These are phyloP conservation scores for Phylloscopus whistleri DNA, from an alignment of 2,113 vertebrate species.

Conservation along the genomic window DNA sequence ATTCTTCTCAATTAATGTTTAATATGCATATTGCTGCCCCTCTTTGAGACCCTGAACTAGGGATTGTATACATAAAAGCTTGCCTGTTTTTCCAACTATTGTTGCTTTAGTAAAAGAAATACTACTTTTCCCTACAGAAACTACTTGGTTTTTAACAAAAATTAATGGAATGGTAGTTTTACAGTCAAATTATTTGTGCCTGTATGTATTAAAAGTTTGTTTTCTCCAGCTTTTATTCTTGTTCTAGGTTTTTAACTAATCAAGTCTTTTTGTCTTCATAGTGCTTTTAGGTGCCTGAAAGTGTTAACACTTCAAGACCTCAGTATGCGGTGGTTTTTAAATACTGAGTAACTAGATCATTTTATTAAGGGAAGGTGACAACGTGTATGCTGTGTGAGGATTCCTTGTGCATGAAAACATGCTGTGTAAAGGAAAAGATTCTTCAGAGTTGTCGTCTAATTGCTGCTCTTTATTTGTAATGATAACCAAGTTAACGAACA, in stretches of 20 bases:
- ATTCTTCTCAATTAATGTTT: background rate
- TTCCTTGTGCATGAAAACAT: conserved; percentile 37
- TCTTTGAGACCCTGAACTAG: background rate
- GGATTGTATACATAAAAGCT: background rate
- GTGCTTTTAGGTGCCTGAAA: conserved; percentile 61
- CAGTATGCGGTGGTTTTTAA: conserved; percentile 49
- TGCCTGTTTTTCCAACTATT: conserved; percentile 25
- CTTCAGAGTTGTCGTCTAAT: conserved; percentile 24
- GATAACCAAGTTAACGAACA: background rate
- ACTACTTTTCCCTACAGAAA: background rate
- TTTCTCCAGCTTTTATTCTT: conserved; percentile 32
- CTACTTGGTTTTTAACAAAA: background rate
- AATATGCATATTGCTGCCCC: background rate
- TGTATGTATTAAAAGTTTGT: background rate
- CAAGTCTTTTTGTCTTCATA: conserved; percentile 55
- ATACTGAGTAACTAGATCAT: conserved; percentile 39
- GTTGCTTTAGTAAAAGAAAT: background rate
- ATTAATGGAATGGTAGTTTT: background rate
- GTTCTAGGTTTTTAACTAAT: conserved; percentile 40
- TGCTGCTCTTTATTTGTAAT: conserved; percentile 34
- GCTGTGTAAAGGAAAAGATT: conserved; percentile 36
- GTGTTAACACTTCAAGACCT: conserved; percentile 55
- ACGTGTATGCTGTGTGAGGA: conserved; percentile 17
- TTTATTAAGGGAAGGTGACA: conserved; percentile 48
- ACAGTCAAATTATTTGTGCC: background rate